These are phyloP conservation scores for Scaptodrosophila lebanonensis DNA, from an alignment of 1,140 invertebrate genomes.

Conservation along the genomic window DNA sequence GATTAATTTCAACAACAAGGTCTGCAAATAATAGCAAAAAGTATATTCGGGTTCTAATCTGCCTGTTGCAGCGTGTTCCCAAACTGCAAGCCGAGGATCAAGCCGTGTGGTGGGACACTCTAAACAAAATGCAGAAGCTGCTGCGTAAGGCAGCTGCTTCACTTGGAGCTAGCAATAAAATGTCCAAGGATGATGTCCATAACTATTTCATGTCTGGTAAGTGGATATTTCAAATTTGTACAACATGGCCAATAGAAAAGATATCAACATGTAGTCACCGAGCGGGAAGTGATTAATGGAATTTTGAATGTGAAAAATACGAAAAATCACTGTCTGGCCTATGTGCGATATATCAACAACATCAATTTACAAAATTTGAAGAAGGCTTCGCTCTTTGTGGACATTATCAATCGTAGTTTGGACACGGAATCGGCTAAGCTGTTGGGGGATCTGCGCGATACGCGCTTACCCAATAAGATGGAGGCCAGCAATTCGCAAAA, in stretches of 20 bases:
- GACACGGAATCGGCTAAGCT: slow-evolving; percentile 96
- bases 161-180: slow-evolving; percentile 89
- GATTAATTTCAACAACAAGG: slow-evolving; percentile 99
- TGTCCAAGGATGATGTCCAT: slow-evolving; percentile 95
- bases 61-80: slow-evolving; percentile 86
- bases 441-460: slow-evolving; percentile 92
- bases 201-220: slow-evolving; percentile 99
- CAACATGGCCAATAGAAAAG: background rate
- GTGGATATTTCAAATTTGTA: slow-evolving; percentile 7
- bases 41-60: background rate
- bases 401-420: slow-evolving; percentile 94
- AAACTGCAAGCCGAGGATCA: slow-evolving; percentile 97
- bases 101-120: slow-evolving; percentile 97
- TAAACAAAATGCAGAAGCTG: slow-evolving; percentile 95
- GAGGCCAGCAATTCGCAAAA: slow-evolving; percentile 92
- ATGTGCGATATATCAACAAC: slow-evolving; percentile 97
- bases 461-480: slow-evolving; percentile 90
- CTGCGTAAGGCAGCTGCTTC: slow-evolving; percentile 93
- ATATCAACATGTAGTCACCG: slow-evolving; percentile 88
- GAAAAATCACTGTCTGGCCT: slow-evolving; percentile 97
- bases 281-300: slow-evolving; percentile 97
- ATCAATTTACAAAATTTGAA: slow-evolving; percentile 97
- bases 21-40: slow-evolving; percentile 67
- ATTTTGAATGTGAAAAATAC: slow-evolving; percentile 95
- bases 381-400: slow-evolving; percentile 95